A percentile compares a stretch with the other conserved stretches of the same genome.
These are phyloP conservation scores for Myotis yumanensis DNA, from an alignment of 2,113 vertebrate species.

Conservation along the genomic window DNA sequence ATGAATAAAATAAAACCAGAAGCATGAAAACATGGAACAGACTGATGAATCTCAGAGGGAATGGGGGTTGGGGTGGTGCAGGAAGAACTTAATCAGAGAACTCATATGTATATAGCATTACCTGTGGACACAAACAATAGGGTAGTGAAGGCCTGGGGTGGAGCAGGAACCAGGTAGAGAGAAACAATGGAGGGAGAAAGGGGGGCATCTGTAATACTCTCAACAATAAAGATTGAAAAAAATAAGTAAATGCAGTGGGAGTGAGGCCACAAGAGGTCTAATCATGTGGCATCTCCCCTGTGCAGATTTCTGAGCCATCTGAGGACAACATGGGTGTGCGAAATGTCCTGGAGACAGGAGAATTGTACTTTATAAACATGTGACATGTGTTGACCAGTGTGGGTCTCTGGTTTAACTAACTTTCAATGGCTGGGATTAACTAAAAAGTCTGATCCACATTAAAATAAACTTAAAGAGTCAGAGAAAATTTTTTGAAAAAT, in stretches of 20 bases:
- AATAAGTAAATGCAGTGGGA: not conserved
- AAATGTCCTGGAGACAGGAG: not conserved
- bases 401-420: not conserved
- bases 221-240: too few species aligned
- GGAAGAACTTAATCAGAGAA: too few species aligned
- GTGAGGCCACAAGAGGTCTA: not conserved
- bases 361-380: not conserved
- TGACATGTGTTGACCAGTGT: not conserved
- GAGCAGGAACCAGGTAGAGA: too few species aligned
- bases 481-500: too few species aligned
- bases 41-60: too few species aligned
- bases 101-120: too few species aligned
- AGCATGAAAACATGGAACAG: too few species aligned
- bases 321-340: accelerated
- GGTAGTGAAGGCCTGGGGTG: too few species aligned
- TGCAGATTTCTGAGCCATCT: not conserved
- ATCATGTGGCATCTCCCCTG: not conserved
- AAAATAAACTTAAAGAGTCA: not conserved
- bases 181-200: not conserved
- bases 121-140: too few species aligned
- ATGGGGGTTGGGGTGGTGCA: too few species aligned
- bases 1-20: too few species aligned
- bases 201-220: not conserved
- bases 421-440: not conserved
- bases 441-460: not conserved